Base-by-base conservation (phyloP, 53 echinoderm and acorn worm species). In the Luidia sarsii region DNA sequence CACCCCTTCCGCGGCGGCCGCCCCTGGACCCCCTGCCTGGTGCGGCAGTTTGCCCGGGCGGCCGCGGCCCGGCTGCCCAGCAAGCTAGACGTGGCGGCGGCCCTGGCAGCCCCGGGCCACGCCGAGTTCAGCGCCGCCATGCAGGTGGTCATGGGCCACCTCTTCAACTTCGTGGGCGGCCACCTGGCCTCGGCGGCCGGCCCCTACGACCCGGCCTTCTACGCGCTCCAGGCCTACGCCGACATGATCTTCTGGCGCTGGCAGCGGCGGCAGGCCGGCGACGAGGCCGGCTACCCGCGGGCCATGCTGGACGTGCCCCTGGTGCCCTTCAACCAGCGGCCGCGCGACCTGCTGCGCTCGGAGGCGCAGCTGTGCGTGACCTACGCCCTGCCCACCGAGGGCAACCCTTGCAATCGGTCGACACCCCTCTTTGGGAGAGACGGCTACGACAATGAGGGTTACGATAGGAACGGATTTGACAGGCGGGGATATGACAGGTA, bases 161-260 rank as follows among this genome's bases (percentile, higher is more conserved):
- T 99, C 25, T 91, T 88, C 68, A 91, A 84, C 50, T 91, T 69
- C 53, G 80, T 94, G 22, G 99, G 99, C 14, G 99, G 99, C 10
- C 91, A 94, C 61, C 65, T 91, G 14, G 87, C 91, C 11, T 84
- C 89, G 9, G 84, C 99, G 6, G 89, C 83, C 11, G 93, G 89
- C 13, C 91, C 99, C 15, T 99, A 94, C 45, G 99, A 99, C 57
- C 99, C 99, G 1, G 66, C 91, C n/a, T 99, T 99, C 52, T 89
- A 87, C 46, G 87, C 91, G 3, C 38, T 99, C 24, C 99, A 99
- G 49, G 60, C 99, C 15, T 99, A 99, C 34, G 79, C 91, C 0
- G 99, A 99, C 67, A 99, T 91, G 99, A 82, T 99, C 25, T 99
- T 86, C 83, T 91, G 91, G 94, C 81, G 77, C 0, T 99, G 99